Base-by-base conservation (phyloP, 2,113 vertebrate genomes). In the Oncorhynchus keta region DNA sequence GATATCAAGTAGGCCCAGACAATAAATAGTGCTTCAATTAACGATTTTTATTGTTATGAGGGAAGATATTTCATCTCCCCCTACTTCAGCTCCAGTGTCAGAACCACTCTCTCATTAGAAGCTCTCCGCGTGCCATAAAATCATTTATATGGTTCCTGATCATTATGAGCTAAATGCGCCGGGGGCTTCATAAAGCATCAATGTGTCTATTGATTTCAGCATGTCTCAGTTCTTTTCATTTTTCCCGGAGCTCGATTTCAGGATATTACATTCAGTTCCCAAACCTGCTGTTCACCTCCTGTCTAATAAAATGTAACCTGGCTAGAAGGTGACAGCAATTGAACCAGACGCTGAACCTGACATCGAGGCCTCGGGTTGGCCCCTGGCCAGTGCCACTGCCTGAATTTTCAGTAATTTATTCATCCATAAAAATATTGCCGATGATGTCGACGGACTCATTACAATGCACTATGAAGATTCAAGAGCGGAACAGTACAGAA, bases 21-120 rank as follows among this genome's bases (percentile, higher is more conserved):
- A 28, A 62, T 65, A 75, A 72, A 59, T 13, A 20, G 48, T 3
- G 30, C 68, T 59, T 73, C 61, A 78, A 73, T 79, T 81, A 80
- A 67, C 5, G 9, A 78, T 74, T 78, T 70, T 76, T 59, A 80
- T 73, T 68, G 59, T 70, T 64, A 62, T 70, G 26, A 49, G 71
- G 68, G 24, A 76, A 73, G 76, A 74, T 75, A 81, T 75, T 75
- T 72, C 62, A 79, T 81, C 62, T 78, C 74, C 75, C 76, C 64
- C 71, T 79, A 67, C 39, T 35, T 49, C 68, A 48, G 67, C 79
- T 74, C 3, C 9, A 45, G 51, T 55, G 73, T 76, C 73, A 76
- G 71, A 75, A 74, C 69, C 66, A 64, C 62, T 65, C 61, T 67
- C 70, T 80, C 68, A 86, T 79, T 80, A 81, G 39, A 11, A 72